Evolutionary conservation across 2,113 vertebrate genomes (phyloP).

Genomic region (Cairina moschata): DNA sequence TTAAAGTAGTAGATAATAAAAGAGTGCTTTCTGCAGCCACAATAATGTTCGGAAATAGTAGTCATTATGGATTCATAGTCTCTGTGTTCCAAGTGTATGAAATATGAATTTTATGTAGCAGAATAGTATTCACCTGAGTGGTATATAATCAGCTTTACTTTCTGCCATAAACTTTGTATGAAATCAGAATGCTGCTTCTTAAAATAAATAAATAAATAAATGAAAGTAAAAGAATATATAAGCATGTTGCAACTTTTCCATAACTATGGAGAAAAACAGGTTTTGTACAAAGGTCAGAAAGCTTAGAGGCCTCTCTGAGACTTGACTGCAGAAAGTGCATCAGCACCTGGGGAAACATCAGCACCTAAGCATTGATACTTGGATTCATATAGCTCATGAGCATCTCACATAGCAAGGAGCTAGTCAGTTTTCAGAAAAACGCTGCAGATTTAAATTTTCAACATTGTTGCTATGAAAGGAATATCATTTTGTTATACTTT

Average conservation of each 20-base stretch:
- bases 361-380: background rate
- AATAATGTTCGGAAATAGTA: background rate
- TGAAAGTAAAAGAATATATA: background rate
- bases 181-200: background rate
- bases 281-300: background rate
- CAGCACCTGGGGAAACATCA: background rate
- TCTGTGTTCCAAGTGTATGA: background rate
- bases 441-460: background rate
- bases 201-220: background rate
- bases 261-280: background rate
- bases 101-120: constrained; percentile 31
- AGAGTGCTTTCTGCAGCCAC: background rate
- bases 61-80: constrained; percentile 9
- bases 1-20: background rate
- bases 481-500: background rate
- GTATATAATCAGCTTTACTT: constrained; percentile 23
- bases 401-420: background rate
- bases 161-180: constrained; percentile 19
- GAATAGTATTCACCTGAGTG: background rate
- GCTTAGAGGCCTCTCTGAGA: background rate
- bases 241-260: background rate
- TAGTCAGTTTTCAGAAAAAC: background rate
- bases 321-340: background rate
- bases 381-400: background rate
- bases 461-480: background rate